Base-by-base conservation (phyloP, 92 coral and sea anemone species). In the Umimayanthus chanpuru region DNA sequence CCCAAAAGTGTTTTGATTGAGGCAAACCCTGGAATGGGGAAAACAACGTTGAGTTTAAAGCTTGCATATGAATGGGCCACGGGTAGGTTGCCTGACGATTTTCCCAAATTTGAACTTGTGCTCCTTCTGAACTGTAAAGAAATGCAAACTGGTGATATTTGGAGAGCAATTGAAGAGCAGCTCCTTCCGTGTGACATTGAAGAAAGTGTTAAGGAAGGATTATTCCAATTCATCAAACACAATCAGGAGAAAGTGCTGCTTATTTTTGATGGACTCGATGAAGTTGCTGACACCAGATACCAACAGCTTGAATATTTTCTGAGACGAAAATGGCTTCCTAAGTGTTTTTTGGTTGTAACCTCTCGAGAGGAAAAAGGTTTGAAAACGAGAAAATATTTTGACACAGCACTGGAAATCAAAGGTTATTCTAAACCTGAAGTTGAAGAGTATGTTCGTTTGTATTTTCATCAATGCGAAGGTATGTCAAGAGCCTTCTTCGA, bases 41-140 rank as follows among this genome's bases (percentile, higher is more conserved):
- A 73, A 3, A 73, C 78, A 7, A 73, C 78, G 10, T 8, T 16
- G n/a, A n/a, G 49, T 5, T 41, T 38, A 16, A 73, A 36, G 25
- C 78, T 73, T 11, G 78, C 47, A 18, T 38, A 73, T 38, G 78
- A 73, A 29, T 73, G 78, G 78, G 78, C 78, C 47, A 38, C 15
- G 25, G n/a, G 23, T 15, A 8, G 20, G 36, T 15, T 72, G 6
- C 25, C 78, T 1, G 47, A 16, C 3, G 21, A 36, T 41, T 38
- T 73, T 15, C 47, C 9, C 14, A 47, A 73, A 2, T 38, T 73
- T 73, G 78, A 73, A 15, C 26, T 75, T 15, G 79, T 75, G 16
- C 15, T 75, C 11, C 79, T 75, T 75, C 79, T 75, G 79, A 32
- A 73, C 25, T 73, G 78, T 10, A 28, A 29, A 32, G 44, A 16